Evolutionary conservation across 2,888 invertebrate species (phyloP), one percentile per base, ranked within the genome.

Genomic region (Sarcophaga variegata): DNA sequence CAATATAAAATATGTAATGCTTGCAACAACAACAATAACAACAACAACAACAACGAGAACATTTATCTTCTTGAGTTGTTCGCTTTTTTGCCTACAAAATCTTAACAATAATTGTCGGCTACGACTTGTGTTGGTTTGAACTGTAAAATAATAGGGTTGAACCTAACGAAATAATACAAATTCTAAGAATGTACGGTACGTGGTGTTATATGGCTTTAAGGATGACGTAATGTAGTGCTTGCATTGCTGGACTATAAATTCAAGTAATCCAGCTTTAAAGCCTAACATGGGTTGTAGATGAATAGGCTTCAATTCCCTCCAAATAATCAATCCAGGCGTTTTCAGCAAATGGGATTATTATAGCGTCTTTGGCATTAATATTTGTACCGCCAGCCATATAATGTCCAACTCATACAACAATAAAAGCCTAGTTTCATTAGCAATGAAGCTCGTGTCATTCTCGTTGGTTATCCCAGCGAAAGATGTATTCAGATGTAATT

Each of bases 1-100:
- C 69, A 11, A 45, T 74, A 79, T n/a, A 81, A 71, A 76, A 71
- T 80, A 83, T 75, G 49, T 84, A 77, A 71, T 71, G 59, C 76
- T 81, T 75, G 80, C 84, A 25, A 70, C 70, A 60, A 76, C 64
- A 80, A 71, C 10, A 47, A 45, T 0, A 49, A 49, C 49, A 4
- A 22, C 22, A 22, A 20, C 20, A 20, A 22, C 27, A 27, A 27
- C 27, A 14, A 14, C 14, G 14, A 62, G 0, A 62, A 20, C 72
- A 47, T 47, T 77, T 59, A 60, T 72, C 17, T 72, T 78, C 60
- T 77, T 77, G 22, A 11, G 45, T 54, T 54, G 54, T 12, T 54
- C 4, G 54, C 12, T 54, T 54, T 12, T 71, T 78, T 54, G 77
- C 66, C 66, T 83, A 59, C 27, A 76, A 76, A 82, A 60, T 67